Conservation (phyloP, 2,113 vertebrate species). For the Pachyramphus minor region DNA sequence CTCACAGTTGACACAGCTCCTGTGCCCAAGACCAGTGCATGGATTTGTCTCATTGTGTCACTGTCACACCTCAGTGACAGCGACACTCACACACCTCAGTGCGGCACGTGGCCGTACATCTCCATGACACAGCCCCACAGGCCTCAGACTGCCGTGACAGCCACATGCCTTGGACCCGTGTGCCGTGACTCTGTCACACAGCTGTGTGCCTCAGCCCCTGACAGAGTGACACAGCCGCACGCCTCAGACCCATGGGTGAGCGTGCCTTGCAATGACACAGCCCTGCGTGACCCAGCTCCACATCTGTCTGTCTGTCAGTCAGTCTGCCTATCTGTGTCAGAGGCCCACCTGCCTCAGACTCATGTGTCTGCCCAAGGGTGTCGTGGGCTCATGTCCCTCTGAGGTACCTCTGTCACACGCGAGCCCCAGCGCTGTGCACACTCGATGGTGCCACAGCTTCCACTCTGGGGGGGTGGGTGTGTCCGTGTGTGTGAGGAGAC, state of each 20-base stretch:
- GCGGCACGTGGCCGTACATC: accelerated
- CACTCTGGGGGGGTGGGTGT: accelerated
- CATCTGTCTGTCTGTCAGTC: not conserved
- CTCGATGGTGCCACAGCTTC: accelerated
- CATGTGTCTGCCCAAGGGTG: accelerated
- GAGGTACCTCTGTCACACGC: accelerated
- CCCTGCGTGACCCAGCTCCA: accelerated
- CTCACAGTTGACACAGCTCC: not conserved
- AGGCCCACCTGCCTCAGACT: not conserved
- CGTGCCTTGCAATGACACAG: accelerated
- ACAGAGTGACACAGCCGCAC: not conserved
- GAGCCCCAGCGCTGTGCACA: accelerated
- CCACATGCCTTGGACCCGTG: accelerated
- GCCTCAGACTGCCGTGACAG: accelerated
- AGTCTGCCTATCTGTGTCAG: not conserved
- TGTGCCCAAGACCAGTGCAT: too few species aligned
- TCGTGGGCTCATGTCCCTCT: accelerated
- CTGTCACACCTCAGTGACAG: not conserved
- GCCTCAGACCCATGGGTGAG: accelerated
- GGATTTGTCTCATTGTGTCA: not conserved
- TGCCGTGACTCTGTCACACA: not conserved
- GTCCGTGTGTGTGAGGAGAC: not conserved
- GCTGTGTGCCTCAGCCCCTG: accelerated
- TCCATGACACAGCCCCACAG: accelerated
- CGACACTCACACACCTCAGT: not conserved